These are phyloP conservation scores for Enteromius paludinosus DNA, from an alignment of 2,797 vertebrate species.

Conservation along the genomic window DNA sequence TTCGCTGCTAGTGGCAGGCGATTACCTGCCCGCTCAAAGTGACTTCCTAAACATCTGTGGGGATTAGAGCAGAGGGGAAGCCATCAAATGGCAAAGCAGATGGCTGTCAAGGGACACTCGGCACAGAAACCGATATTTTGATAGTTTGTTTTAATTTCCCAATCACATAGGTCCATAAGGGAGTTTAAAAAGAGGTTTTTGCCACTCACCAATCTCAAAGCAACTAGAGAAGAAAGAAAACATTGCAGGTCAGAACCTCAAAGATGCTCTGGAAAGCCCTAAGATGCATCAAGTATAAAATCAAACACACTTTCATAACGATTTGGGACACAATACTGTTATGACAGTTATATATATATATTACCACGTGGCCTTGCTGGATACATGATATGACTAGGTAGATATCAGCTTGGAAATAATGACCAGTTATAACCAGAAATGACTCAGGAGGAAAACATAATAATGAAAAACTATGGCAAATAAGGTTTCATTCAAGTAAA, in stretches of 20 bases:
- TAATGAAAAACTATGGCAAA: not conserved
- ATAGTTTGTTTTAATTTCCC: slow-evolving; percentile 50
- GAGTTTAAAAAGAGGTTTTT: slow-evolving; percentile 14
- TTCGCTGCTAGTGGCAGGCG: slow-evolving; percentile 35
- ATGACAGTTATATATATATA: not conserved
- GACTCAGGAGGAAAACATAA: not conserved
- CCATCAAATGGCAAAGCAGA: slow-evolving; percentile 45
- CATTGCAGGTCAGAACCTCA: not conserved
- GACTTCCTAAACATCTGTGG: slow-evolving; percentile 50
- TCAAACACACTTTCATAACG: not conserved
- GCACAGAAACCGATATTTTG: slow-evolving; percentile 49
- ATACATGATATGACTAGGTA: too few relatives aligned
- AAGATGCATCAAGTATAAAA: not conserved
- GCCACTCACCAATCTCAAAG: slow-evolving; percentile 8
- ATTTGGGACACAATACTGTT: not conserved
- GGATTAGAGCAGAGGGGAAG: slow-evolving; percentile 44
- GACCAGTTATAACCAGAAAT: not conserved
- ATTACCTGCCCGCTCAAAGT: slow-evolving; percentile 54
- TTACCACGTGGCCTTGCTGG: too few relatives aligned
- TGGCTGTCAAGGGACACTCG: slow-evolving; percentile 24
- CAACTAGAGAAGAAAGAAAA: slow-evolving; percentile 37
- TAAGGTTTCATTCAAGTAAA: not conserved
- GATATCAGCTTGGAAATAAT: not conserved
- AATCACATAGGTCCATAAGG: slow-evolving; percentile 44
- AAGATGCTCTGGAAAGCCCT: slow-evolving; percentile 6